These are phyloP conservation scores for Stramonita haemastoma DNA, from an alignment of 2,888 invertebrate species.

Conservation along the genomic window DNA sequence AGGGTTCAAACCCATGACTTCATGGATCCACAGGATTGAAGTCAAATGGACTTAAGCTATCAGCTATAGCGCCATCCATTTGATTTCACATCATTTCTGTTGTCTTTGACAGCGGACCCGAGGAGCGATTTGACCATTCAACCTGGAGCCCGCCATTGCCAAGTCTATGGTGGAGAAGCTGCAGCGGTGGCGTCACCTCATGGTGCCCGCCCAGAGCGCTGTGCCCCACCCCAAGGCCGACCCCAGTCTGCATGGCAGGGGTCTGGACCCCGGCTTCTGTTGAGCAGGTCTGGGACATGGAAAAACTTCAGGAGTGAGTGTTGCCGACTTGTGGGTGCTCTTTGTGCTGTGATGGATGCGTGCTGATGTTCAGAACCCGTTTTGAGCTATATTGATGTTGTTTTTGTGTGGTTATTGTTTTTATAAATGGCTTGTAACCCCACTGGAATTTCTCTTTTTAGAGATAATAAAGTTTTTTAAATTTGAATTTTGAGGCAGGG, in stretches of 20 bases:
- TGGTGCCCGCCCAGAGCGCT: constrained; percentile 30
- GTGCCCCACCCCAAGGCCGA: constrained; percentile 33
- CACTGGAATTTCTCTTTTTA: too few species aligned
- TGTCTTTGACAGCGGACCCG: constrained; percentile 24
- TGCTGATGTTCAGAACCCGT: too few species aligned
- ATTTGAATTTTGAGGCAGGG: too few species aligned
- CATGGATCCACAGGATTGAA: too few species aligned
- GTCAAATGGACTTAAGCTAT: too few species aligned
- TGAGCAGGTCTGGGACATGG: not conserved
- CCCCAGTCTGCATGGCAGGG: constrained; percentile 35
- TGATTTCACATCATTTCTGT: not conserved
- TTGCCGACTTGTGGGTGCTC: not conserved
- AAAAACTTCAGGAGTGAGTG: not conserved
- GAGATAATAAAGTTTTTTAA: too few species aligned
- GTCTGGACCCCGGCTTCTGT: constrained; percentile 50
- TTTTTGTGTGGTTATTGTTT: too few species aligned
- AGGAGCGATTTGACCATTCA: constrained; percentile 32
- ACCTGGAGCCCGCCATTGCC: constrained; percentile 26
- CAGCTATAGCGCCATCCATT: not conserved
- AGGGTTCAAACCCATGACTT: too few species aligned
- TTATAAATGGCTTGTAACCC: too few species aligned
- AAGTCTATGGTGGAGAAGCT: constrained; percentile 26
- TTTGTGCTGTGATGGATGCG: too few species aligned
- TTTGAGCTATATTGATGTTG: too few species aligned
- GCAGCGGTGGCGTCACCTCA: constrained; percentile 14